phyloP scores from a whole-genome alignment of 2,888 invertebrate species.

The Volucella bombylans region DNA sequence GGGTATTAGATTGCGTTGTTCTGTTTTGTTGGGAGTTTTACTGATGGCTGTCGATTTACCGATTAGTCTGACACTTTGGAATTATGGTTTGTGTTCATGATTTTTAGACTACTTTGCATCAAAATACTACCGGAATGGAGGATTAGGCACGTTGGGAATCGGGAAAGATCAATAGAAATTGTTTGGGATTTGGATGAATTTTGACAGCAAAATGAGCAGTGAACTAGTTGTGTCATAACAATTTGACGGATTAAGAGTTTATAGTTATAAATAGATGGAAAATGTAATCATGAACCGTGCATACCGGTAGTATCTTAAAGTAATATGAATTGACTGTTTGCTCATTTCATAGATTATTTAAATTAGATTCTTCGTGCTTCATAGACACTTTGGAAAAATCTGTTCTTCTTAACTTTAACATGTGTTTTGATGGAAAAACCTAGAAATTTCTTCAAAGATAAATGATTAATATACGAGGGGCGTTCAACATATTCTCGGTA shows the following conservation, averaged over 20 bases:
- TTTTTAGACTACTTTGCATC: slow-evolving; percentile 12
- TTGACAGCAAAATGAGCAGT: slow-evolving; percentile 17
- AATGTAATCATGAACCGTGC: slow-evolving; percentile 10
- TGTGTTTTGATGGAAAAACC: too few species aligned
- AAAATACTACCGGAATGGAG: slow-evolving; percentile 12
- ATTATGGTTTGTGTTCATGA: slow-evolving; percentile 37
- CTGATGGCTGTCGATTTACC: slow-evolving; percentile 57
- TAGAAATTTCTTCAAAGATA: too few species aligned
- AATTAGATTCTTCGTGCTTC: too few species aligned
- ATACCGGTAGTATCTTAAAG: too few species aligned
- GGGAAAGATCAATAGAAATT: slow-evolving; percentile 12
- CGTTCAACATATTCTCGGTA: too few species aligned
- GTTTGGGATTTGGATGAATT: neutral
- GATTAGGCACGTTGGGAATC: slow-evolving; percentile 15
- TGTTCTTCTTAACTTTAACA: too few species aligned
- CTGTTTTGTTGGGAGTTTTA: neutral
- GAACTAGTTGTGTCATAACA: slow-evolving; percentile 5
- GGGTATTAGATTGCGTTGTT: slow-evolving; percentile 12
- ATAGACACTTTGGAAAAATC: too few species aligned
- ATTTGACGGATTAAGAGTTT: neutral
- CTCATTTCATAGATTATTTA: too few species aligned
- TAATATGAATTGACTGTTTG: too few species aligned
- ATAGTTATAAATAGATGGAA: slow-evolving; percentile 1
- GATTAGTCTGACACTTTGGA: slow-evolving; percentile 66
- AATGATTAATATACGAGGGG: too few species aligned